Evolutionary conservation across 23 tunicate genomes (phyloP), one percentile per base, ranked within the genome.

Genomic region (Trididemnum nubilum): DNA sequence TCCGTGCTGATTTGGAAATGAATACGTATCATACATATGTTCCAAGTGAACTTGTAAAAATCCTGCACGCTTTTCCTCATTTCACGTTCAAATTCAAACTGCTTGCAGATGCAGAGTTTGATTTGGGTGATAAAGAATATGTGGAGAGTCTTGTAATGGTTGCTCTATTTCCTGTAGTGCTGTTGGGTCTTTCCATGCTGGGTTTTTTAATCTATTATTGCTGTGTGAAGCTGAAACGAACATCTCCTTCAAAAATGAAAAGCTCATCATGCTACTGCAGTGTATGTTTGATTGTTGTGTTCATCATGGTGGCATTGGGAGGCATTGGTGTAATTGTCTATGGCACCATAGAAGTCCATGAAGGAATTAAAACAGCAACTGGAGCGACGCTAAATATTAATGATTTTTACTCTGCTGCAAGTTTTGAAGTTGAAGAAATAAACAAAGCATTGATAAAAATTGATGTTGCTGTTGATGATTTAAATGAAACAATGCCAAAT

Each of bases 221-320:
- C 64, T 83, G 88, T 49, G 78, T 89, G 30, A 58, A 73, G 52
- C 73, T 83, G 0, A 89, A 83, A 39, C 72, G 88, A 70, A 74
- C 78, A 0, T 49, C 84, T 0, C 79, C 77, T 29, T 71, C 61
- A 52, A 89, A 89, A 58, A 38, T 40, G 67, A 78, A 77, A 83
- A 83, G 80, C 59, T 27, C 80, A 27, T 78, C 87, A n/a, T 89
- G 94, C 51, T 89, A 89, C 49, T 89, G 94, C 81, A 82, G 88
- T 63, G 94, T 89, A 24, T 83, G 94, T 35, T 2, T 89, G 34
- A 66, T 89, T 77, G 49, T 77, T 38, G 60, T 79, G 2, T 89
- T 89, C 60, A 36, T 89, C n/a, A 83, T 83, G 88, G 32, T 89
- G 19, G 81, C 86, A 25, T 39, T 89, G 94, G 97, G 90, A 36